phyloP scores from a whole-genome alignment of 2,113 vertebrate species.

The Neodontobutis hainanensis region DNA sequence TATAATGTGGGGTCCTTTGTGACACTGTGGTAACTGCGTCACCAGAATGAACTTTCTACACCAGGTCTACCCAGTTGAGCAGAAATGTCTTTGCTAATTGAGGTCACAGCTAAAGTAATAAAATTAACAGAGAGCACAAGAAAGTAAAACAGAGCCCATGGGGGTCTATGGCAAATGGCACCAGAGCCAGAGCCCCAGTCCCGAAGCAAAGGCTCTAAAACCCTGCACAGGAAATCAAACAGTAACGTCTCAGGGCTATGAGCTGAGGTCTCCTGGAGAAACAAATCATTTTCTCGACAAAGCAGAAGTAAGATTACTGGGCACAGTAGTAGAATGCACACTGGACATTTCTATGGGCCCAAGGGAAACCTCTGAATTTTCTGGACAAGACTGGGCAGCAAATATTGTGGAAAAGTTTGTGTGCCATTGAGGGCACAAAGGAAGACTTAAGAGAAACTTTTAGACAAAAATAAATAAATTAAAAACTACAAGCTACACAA shows the following conservation, averaged over 20 bases:
- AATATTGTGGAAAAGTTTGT: constrained; percentile 70
- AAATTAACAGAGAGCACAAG: constrained; percentile 75
- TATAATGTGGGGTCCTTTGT: too few relatives aligned
- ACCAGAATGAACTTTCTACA: constrained; percentile 47
- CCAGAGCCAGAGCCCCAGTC: constrained; percentile 58
- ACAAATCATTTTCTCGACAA: constrained; percentile 77
- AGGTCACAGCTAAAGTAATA: constrained; percentile 78
- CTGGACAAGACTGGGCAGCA: constrained; percentile 62
- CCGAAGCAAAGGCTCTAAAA: constrained; percentile 65
- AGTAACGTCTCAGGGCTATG: constrained; percentile 72
- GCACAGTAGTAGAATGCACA: constrained; percentile 74
- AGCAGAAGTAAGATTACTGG: constrained; percentile 73
- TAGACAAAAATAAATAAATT: too few relatives aligned
- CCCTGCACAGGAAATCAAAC: constrained; percentile 77
- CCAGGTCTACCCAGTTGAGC: constrained; percentile 49
- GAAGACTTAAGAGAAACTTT: constrained; percentile 41
- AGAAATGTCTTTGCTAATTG: constrained; percentile 76
- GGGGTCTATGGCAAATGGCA: constrained; percentile 65
- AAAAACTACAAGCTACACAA: too few relatives aligned
- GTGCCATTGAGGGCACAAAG: constrained; percentile 36
- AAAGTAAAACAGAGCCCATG: constrained; percentile 63
- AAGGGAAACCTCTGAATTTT: constrained; percentile 72
- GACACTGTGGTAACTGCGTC: constrained; percentile 5
- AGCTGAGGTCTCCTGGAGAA: constrained; percentile 74
- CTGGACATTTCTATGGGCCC: constrained; percentile 67